A percentile compares a stretch with the other conserved stretches of the same genome.
These are phyloP conservation scores for Zaprionus capensis DNA, from an alignment of 1,140 invertebrate species.

Conservation along the genomic window DNA sequence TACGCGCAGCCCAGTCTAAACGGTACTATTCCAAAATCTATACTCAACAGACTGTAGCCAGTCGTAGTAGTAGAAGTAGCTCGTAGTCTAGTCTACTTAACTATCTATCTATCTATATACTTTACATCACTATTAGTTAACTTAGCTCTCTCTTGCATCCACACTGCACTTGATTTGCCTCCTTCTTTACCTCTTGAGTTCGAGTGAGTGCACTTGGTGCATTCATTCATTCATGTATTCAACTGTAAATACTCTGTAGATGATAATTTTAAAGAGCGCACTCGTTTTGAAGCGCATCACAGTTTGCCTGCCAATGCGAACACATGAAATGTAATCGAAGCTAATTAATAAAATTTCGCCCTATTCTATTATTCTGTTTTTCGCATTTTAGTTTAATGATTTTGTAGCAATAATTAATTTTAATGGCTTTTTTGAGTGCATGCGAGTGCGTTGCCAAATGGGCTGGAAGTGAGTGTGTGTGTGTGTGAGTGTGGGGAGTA, in stretches of 20 bases:
- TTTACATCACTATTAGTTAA: conserved; percentile 6
- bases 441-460: not conserved
- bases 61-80: conserved; percentile 18
- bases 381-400: conserved; percentile 30
- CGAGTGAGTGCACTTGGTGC: conserved; percentile 48
- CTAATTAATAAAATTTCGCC: conserved; percentile 60
- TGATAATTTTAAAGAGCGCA: conserved; percentile 3
- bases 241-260: conserved; percentile 35
- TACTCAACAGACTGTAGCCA: conserved; percentile 78
- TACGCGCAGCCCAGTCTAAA: conserved; percentile 84
- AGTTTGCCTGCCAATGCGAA: conserved; percentile 14
- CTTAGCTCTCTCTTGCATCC: conserved; percentile 46
- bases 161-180: conserved; percentile 37
- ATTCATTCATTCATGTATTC: conserved; percentile 54
- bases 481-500: not conserved
- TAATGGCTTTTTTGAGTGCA: conserved; percentile 24
- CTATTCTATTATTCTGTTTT: conserved; percentile 28
- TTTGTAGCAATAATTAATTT: conserved; percentile 27
- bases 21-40: conserved; percentile 84
- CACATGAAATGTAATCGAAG: conserved; percentile 10
- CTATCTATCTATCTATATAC: conserved; percentile 10
- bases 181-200: conserved; percentile 49
- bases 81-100: conserved; percentile 39
- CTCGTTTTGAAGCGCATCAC: conserved; percentile 32
- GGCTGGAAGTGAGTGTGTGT: conserved; percentile 1